Evolutionary conservation across 2,888 invertebrate species (phyloP).

Genomic region (Xestia ashworthii): DNA sequence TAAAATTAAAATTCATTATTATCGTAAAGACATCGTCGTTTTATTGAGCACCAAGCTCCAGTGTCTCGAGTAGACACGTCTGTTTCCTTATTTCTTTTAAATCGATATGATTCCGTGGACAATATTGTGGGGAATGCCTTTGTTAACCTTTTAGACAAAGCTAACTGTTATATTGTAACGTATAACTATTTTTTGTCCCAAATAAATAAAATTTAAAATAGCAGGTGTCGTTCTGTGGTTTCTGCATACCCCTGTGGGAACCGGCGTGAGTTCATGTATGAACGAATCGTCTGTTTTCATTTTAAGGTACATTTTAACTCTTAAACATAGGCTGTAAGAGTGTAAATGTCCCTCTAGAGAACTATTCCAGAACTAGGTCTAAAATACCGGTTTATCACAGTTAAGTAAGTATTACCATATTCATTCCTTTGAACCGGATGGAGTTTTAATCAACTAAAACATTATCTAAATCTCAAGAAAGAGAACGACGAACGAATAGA

Average conservation of each 20-base stretch:
- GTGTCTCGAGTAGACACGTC: no score
- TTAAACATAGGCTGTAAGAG: slow-evolving; percentile 11
- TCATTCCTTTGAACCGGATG: slow-evolving; percentile 8
- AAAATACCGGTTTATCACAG: slow-evolving; percentile 35
- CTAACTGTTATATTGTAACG: no score
- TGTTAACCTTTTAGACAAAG: no score
- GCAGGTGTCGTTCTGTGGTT: not conserved
- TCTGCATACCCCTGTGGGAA: not conserved
- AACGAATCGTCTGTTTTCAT: slow-evolving; percentile 6
- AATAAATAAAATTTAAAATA: no score
- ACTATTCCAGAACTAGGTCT: slow-evolving; percentile 37
- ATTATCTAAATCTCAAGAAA: slow-evolving; percentile 19
- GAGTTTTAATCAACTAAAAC: slow-evolving; percentile 30
- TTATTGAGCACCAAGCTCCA: no score
- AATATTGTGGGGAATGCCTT: no score
- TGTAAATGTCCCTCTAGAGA: slow-evolving; percentile 18
- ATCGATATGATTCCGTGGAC: no score
- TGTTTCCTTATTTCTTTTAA: no score
- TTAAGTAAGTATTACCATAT: slow-evolving; percentile 45
- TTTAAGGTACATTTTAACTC: slow-evolving; percentile 9
- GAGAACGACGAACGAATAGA: not conserved
- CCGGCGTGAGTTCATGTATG: not conserved
- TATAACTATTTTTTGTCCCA: no score
- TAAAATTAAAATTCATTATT: no score
- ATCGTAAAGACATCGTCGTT: no score